Percentiles rank a stretch among this genome's conserved stretches.
These are phyloP conservation scores for Kryptopterus vitreolus DNA, from an alignment of 2,797 vertebrate genomes.

Conservation along the genomic window DNA sequence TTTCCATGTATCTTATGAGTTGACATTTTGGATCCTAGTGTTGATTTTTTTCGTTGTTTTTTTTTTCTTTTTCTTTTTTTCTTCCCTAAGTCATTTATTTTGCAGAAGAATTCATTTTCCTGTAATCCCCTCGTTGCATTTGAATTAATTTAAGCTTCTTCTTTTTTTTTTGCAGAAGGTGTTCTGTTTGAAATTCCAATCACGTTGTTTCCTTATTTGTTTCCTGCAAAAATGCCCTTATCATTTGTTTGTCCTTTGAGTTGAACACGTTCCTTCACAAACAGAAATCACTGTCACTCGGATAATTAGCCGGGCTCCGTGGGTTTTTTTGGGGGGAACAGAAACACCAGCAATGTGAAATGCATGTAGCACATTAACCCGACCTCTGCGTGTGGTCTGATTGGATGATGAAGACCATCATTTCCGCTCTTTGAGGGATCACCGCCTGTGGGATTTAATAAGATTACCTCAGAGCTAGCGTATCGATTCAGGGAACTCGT, in stretches of 20 bases:
- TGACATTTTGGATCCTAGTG: conserved; percentile 64
- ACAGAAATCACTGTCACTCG: conserved; percentile 33
- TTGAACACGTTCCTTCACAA: conserved; percentile 50
- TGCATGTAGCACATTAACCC: not conserved
- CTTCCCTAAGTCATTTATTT: conserved; percentile 67
- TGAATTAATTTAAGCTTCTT: conserved; percentile 57
- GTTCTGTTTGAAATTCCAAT: conserved; percentile 58
- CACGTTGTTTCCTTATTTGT: conserved; percentile 20
- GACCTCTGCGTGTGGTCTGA: not conserved
- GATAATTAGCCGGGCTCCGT: conserved; percentile 14
- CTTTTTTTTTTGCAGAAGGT: conserved; percentile 45
- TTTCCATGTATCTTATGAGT: conserved; percentile 66
- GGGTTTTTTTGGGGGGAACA: conserved; percentile 22
- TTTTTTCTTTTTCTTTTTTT: conserved; percentile 61
- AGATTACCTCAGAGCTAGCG: conserved; percentile 61
- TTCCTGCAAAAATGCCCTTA: conserved; percentile 57
- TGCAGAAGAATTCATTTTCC: conserved; percentile 64
- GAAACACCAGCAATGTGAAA: conserved; percentile 1
- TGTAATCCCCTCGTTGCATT: conserved; percentile 62
- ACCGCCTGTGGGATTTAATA: conserved; percentile 53
- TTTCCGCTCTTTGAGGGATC: conserved; percentile 53
- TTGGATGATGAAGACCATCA: conserved; percentile 53
- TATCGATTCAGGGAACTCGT: conserved; percentile 63
- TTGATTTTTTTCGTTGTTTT: too few species aligned
- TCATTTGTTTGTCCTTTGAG: conserved; percentile 54